Conservation (phyloP, 2,888 invertebrate genomes). For the Cepaea hortensis region DNA sequence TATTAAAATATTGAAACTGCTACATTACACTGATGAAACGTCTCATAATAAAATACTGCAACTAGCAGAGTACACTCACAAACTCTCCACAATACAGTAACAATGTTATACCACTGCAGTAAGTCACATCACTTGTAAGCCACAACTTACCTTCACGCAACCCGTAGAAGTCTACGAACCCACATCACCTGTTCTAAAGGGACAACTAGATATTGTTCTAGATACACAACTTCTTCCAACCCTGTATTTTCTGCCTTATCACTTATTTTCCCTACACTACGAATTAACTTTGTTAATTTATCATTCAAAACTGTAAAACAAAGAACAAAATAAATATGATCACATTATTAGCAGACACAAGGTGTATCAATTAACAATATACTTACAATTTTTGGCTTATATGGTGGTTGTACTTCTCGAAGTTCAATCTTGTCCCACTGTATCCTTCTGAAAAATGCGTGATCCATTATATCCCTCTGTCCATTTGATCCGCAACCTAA, state of each 20-base stretch:
- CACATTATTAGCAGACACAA: neutral
- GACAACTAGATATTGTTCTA: too few species aligned
- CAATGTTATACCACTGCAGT: neutral
- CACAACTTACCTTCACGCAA: too few species aligned
- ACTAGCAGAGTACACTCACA: neutral
- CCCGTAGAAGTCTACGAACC: too few species aligned
- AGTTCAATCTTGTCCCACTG: slow-evolving; percentile 98
- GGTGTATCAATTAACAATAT: neutral
- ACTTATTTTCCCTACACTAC: neutral
- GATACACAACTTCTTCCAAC: neutral
- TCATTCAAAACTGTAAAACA: neutral
- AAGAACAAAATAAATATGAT: neutral
- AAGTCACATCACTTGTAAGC: neutral
- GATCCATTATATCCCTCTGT: slow-evolving; percentile 96
- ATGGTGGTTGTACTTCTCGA: slow-evolving; percentile 98
- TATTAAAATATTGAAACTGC: neutral
- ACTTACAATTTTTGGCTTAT: slow-evolving; percentile 99
- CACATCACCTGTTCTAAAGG: too few species aligned
- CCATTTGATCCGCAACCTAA: slow-evolving; percentile 90
- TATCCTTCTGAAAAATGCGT: slow-evolving; percentile 97
- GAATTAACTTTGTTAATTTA: neutral
- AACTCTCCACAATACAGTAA: neutral
- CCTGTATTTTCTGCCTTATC: neutral
- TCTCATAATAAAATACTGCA: neutral
- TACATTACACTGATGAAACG: neutral